Percentiles rank a stretch among this genome's conserved stretches.
phyloP scores from a whole-genome alignment of 2,888 invertebrate genomes.

The Scaptomyza caliginosa region DNA sequence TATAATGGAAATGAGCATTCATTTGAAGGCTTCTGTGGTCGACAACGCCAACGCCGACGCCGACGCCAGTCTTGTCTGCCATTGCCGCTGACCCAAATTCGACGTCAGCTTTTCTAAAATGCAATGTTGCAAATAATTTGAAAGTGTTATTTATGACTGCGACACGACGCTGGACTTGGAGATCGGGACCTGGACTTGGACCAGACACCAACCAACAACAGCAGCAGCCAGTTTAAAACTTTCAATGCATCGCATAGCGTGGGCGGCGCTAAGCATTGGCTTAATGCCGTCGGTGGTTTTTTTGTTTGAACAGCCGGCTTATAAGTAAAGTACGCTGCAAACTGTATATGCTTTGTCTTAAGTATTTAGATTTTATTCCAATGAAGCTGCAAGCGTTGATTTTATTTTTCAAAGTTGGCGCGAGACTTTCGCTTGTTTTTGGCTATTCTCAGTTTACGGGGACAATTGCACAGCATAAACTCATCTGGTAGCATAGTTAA shows the following conservation, averaged over 20 bases:
- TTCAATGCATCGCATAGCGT: conserved; percentile 36
- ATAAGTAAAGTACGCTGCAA: neutral
- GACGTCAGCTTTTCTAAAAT: conserved; percentile 56
- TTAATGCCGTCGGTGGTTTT: conserved; percentile 16
- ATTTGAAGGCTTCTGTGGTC: conserved; percentile 53
- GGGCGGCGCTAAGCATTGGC: conserved; percentile 22
- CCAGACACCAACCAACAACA: conserved; percentile 13
- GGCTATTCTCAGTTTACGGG: conserved; percentile 13
- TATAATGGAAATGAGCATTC: conserved; percentile 56
- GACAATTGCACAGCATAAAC: neutral
- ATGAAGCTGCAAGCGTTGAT: neutral
- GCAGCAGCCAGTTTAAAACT: conserved; percentile 40
- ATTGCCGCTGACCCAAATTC: conserved; percentile 55
- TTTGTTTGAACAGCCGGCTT: conserved; percentile 17
- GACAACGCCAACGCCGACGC: conserved; percentile 10
- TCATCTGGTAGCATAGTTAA: neutral
- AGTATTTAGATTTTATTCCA: conserved; percentile 1
- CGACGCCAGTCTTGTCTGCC: conserved; percentile 4
- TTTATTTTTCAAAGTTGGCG: conserved; percentile 16
- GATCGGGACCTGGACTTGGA: conserved; percentile 32
- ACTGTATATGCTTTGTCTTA: neutral
- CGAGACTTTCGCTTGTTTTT: neutral
- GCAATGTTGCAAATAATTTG: conserved; percentile 64
- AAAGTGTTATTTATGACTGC: conserved; percentile 66
- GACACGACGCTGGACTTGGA: conserved; percentile 54